Evolutionary conservation across 2,888 invertebrate species (phyloP).

Genomic region (Arrhopalites spinosus): DNA sequence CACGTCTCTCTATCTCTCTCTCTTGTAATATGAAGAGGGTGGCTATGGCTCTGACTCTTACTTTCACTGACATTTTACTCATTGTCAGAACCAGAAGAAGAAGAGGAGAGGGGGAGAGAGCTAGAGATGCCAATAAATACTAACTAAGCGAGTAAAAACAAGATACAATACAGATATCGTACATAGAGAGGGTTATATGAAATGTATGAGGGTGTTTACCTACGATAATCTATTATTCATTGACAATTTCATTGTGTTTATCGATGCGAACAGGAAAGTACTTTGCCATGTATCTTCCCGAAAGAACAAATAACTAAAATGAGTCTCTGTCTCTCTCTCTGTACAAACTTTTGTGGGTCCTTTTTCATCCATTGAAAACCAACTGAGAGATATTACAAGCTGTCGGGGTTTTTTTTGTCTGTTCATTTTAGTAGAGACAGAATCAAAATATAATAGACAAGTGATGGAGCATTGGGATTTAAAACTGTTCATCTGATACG

Average conservation of each 20-base stretch:
- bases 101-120: background rate
- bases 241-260: slow-evolving; percentile 7
- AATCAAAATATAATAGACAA: background rate
- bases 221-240: background rate
- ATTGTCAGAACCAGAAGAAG: background rate
- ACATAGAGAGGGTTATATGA: no score
- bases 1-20: no score
- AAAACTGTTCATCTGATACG: no score
- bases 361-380: background rate
- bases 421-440: no score
- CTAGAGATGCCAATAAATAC: background rate
- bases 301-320: slow-evolving; percentile 19
- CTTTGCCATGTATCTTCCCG: slow-evolving; percentile 21
- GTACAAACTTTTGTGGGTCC: background rate
- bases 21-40: no score
- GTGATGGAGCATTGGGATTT: background rate
- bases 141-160: no score
- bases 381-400: background rate
- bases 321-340: background rate
- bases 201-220: background rate
- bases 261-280: slow-evolving; percentile 9
- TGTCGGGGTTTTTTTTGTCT: no score
- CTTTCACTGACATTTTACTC: no score
- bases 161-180: no score
- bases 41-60: no score